These are phyloP conservation scores for Dermochelys coriacea DNA, from an alignment of 2,797 vertebrate species.

Conservation along the genomic window DNA sequence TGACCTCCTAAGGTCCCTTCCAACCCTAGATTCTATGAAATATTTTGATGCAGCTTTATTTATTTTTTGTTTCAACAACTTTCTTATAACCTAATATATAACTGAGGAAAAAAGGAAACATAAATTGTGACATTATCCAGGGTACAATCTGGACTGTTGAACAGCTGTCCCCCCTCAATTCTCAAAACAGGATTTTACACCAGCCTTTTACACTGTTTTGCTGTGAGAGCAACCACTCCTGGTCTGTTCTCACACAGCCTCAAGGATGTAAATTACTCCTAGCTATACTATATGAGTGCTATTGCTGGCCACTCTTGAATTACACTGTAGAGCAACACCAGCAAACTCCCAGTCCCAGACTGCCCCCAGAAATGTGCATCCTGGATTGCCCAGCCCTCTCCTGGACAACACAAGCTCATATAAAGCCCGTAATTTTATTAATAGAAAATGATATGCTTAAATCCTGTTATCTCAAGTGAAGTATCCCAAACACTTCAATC, in stretches of 20 bases:
- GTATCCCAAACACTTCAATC: neutral
- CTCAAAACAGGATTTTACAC: neutral
- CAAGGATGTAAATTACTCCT: neutral
- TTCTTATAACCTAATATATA: neutral
- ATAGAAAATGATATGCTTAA: neutral
- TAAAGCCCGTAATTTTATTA: neutral
- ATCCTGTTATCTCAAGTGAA: neutral
- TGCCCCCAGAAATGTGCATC: neutral
- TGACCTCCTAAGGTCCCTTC: too few relatives aligned
- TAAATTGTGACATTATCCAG: neutral
- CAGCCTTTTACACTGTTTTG: neutral
- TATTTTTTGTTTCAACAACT: neutral
- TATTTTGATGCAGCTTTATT: neutral
- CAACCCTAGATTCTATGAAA: neutral
- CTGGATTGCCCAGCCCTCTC: neutral
- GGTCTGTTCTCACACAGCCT: neutral
- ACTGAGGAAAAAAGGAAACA: neutral
- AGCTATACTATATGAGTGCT: neutral
- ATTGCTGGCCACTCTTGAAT: neutral
- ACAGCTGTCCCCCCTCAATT: neutral
- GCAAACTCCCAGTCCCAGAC: neutral
- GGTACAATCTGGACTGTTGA: neutral
- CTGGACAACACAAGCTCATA: neutral
- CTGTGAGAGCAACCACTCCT: neutral
- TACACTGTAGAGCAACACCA: neutral